Evolutionary conservation across 2,888 invertebrate species (phyloP).

Genomic region (Dryocosmus kuriphilus): DNA sequence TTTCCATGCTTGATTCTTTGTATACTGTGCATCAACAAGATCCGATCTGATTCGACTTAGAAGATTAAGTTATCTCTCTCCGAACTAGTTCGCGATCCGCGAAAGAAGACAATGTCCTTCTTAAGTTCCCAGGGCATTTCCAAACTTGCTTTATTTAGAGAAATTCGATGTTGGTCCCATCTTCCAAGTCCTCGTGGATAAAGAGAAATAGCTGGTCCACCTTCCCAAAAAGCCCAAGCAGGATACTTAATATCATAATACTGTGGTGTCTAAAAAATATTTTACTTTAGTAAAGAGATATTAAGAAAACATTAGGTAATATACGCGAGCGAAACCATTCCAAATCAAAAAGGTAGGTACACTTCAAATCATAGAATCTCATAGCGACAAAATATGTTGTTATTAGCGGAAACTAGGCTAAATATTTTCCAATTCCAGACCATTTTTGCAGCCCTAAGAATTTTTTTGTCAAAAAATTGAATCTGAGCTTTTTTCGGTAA

Average conservation of each 20-base stretch:
- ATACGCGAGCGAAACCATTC: too few relatives aligned
- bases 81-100: slow-evolving; percentile 95
- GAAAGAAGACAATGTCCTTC: slow-evolving; percentile 87
- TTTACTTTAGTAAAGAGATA: slow-evolving; percentile 34
- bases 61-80: slow-evolving; percentile 93
- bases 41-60: slow-evolving; percentile 87
- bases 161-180: slow-evolving; percentile 91
- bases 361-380: too few relatives aligned
- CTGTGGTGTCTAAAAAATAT: slow-evolving; percentile 80
- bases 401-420: too few relatives aligned
- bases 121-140: slow-evolving; percentile 89
- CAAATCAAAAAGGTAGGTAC: too few relatives aligned
- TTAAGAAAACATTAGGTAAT: background rate
- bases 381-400: too few relatives aligned
- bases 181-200: slow-evolving; percentile 96
- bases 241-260: slow-evolving; percentile 96
- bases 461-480: too few relatives aligned
- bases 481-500: too few relatives aligned
- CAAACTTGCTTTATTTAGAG: slow-evolving; percentile 83
- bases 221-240: slow-evolving; percentile 99
- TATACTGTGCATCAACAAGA: slow-evolving; percentile 94
- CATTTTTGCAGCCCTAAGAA: too few relatives aligned
- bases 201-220: slow-evolving; percentile 96
- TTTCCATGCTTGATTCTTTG: slow-evolving; percentile 99
- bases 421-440: too few relatives aligned